Conservation (phyloP, 2,797 vertebrate species). For the Scyliorhinus canicula region DNA sequence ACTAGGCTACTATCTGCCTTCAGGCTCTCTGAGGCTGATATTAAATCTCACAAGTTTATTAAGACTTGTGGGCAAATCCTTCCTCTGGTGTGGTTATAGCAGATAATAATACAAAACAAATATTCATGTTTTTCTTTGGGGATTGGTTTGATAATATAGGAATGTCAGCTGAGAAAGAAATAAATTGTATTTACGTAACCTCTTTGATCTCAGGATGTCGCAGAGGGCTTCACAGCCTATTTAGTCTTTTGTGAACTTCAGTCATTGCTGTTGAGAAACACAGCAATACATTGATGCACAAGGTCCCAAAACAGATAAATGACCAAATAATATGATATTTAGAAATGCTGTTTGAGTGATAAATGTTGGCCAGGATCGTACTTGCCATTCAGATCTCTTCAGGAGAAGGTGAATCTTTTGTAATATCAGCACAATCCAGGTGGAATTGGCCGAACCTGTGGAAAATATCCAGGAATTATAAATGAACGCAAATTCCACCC, state of each 20-base stretch:
- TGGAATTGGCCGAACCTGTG: not conserved
- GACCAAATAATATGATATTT: not conserved
- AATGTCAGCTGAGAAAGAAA: not conserved
- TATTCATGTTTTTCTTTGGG: not conserved
- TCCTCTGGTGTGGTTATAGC: not conserved
- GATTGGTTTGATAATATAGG: not conserved
- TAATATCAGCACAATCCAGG: not conserved
- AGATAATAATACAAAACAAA: conserved; percentile 20
- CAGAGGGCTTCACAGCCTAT: not conserved
- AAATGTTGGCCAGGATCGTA: not conserved
- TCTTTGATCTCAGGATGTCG: not conserved
- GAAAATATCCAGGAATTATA: not conserved
- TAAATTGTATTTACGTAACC: not conserved
- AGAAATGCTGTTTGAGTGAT: not conserved
- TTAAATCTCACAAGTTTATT: conserved; percentile 1
- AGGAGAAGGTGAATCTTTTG: not conserved
- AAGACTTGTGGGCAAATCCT: not conserved
- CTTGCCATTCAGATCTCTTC: not conserved
- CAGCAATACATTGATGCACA: not conserved
- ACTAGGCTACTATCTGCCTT: not conserved
- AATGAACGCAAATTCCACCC: not conserved
- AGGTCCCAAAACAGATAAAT: not conserved
- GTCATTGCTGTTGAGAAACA: not conserved
- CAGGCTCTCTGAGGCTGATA: not conserved
- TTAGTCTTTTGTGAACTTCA: not conserved